These are phyloP conservation scores for Ormyrus thymus DNA, from an alignment of 2,888 invertebrate genomes.

Conservation along the genomic window DNA sequence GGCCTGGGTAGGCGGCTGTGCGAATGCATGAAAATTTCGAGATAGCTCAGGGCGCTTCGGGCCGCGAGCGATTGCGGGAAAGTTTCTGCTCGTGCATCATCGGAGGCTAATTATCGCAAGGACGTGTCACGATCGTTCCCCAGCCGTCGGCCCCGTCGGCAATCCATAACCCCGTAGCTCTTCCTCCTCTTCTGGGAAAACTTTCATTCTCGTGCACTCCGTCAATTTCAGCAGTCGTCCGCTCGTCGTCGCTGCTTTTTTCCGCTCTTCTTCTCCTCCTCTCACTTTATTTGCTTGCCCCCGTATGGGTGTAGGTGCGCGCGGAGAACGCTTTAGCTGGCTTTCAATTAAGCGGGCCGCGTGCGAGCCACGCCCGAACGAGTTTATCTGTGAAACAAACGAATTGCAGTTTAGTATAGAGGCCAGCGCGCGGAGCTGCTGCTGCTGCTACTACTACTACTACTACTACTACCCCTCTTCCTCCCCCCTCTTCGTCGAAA, in stretches of 20 bases:
- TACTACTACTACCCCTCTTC: not conserved
- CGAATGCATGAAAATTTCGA: constrained; percentile 9
- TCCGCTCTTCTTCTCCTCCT: constrained; percentile 41
- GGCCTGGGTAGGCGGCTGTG: constrained; percentile 12
- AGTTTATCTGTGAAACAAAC: constrained; percentile 66
- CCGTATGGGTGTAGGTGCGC: constrained; percentile 7
- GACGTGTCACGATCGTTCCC: constrained; percentile 41
- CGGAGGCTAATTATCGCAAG: constrained; percentile 21
- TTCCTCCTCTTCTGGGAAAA: constrained; percentile 28
- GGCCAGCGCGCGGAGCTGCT: not conserved
- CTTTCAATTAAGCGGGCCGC: constrained; percentile 61
- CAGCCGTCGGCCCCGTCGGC: constrained; percentile 1
- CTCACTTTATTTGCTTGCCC: not conserved
- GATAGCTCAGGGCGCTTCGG: not conserved
- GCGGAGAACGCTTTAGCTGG: constrained; percentile 42
- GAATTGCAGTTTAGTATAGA: constrained; percentile 53
- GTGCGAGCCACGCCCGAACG: constrained; percentile 56
- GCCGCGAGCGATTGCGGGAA: not conserved
- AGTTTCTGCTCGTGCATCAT: constrained; percentile 29
- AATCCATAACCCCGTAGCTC: constrained; percentile 50
- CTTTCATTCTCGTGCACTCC: constrained; percentile 49
- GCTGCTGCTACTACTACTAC: no score
- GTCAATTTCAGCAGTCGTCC: constrained; percentile 37
- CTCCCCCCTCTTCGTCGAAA: not conserved
- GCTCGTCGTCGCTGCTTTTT: not conserved